A percentile compares a stretch with the other conserved stretches of the same genome.
These are phyloP conservation scores for Nudaria mundana DNA, from an alignment of 2,888 invertebrate genomes.

Conservation along the genomic window DNA sequence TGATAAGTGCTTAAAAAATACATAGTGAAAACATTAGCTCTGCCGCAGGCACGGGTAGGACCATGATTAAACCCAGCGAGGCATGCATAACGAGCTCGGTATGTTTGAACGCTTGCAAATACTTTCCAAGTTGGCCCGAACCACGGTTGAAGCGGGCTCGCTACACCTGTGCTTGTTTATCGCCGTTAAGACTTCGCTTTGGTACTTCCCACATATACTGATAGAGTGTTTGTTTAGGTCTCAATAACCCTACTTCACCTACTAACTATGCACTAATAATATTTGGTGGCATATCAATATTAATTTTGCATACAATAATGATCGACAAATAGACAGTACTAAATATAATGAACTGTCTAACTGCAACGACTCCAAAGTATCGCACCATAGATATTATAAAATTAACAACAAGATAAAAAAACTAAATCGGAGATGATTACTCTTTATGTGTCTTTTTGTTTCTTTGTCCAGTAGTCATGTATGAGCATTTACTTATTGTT, in stretches of 20 bases:
- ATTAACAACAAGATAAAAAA: no score
- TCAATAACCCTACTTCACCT: conserved; percentile 46
- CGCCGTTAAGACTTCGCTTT: conserved; percentile 53
- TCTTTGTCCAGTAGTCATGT: no score
- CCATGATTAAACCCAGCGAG: conserved; percentile 77
- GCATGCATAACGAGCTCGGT: conserved; percentile 75
- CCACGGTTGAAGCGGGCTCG: conserved; percentile 57
- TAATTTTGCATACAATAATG: conserved; percentile 14
- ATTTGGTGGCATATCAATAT: conserved; percentile 44
- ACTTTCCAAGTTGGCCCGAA: conserved; percentile 69
- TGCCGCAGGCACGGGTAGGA: conserved; percentile 63
- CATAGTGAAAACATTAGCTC: conserved; percentile 75
- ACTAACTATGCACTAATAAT: conserved; percentile 62
- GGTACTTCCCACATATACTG: conserved; percentile 35
- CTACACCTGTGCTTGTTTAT: conserved; percentile 73
- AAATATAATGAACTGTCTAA: no score
- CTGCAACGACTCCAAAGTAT: no score
- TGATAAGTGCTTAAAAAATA: conserved; percentile 76
- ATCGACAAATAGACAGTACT: no score
- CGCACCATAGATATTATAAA: no score
- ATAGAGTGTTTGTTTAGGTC: conserved; percentile 68
- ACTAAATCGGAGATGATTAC: no score
- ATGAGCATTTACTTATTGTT: no score
- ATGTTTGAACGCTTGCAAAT: conserved; percentile 76
- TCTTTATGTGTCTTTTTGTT: no score